Conservation (phyloP, 2,888 invertebrate species). For the Antheraea assamensis region DNA sequence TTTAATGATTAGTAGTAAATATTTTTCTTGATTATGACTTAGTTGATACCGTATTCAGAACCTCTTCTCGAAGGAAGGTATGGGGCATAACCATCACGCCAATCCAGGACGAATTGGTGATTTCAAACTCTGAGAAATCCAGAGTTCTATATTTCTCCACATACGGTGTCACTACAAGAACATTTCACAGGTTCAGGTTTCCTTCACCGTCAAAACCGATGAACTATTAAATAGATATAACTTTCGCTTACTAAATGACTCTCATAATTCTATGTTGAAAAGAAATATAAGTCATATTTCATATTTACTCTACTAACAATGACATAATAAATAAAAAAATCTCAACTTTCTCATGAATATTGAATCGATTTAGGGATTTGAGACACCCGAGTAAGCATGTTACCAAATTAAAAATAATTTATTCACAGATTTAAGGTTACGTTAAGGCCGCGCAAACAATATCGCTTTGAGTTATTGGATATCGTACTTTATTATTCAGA, state of each 20-base stretch:
- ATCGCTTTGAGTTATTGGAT: neutral
- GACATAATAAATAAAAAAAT: neutral
- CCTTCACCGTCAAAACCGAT: too few relatives aligned
- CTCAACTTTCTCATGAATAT: neutral
- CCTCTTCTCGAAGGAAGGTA: too few relatives aligned
- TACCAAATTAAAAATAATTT: neutral
- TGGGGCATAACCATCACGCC: too few relatives aligned
- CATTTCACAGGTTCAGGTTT: too few relatives aligned
- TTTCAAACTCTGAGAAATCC: too few relatives aligned
- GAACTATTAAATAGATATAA: too few relatives aligned
- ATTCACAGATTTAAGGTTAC: neutral
- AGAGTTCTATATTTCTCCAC: too few relatives aligned
- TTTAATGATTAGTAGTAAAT: too few relatives aligned
- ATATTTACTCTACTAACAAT: neutral
- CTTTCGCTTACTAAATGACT: neutral
- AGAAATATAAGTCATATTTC: neutral
- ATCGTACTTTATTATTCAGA: neutral
- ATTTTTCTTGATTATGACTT: too few relatives aligned
- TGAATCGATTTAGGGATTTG: neutral
- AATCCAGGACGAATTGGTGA: too few relatives aligned
- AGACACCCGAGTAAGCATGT: neutral
- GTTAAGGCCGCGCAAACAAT: neutral
- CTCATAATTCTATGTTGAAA: neutral
- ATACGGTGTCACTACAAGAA: too few relatives aligned
- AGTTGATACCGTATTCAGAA: too few relatives aligned